These are phyloP conservation scores for Paguma larvata DNA, from an alignment of 2,797 vertebrate genomes.

Conservation along the genomic window DNA sequence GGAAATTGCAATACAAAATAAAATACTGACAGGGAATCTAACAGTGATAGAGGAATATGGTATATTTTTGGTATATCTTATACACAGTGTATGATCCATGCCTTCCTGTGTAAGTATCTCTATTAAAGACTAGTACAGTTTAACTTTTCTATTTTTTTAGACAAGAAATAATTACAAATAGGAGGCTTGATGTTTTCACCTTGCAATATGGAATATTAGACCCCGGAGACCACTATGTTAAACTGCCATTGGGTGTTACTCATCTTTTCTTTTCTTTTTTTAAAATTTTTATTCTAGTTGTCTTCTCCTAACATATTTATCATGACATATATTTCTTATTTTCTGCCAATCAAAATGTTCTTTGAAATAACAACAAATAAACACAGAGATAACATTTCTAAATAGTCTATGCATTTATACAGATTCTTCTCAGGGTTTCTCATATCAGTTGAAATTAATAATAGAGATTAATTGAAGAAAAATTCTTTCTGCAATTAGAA, in stretches of 20 bases:
- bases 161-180: background rate
- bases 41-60: background rate
- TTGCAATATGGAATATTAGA: background rate
- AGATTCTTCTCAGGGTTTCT: background rate
- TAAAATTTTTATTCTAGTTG: background rate
- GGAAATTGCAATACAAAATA: background rate
- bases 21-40: background rate
- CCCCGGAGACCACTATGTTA: background rate
- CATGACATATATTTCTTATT: background rate
- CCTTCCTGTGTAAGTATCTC: background rate
- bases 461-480: background rate
- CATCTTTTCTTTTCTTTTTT: background rate
- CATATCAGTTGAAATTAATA: constrained; percentile 48
- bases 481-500: background rate
- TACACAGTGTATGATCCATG: background rate
- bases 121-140: background rate
- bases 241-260: background rate
- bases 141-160: background rate
- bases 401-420: background rate
- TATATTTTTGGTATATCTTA: background rate
- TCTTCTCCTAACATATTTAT: background rate
- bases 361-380: constrained; percentile 12
- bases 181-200: background rate
- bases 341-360: constrained; percentile 19
- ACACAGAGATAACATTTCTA: background rate